Conservation (phyloP, 30 jellyfish, hydroid and myxozoan species). For the Mastigias papua region DNA sequence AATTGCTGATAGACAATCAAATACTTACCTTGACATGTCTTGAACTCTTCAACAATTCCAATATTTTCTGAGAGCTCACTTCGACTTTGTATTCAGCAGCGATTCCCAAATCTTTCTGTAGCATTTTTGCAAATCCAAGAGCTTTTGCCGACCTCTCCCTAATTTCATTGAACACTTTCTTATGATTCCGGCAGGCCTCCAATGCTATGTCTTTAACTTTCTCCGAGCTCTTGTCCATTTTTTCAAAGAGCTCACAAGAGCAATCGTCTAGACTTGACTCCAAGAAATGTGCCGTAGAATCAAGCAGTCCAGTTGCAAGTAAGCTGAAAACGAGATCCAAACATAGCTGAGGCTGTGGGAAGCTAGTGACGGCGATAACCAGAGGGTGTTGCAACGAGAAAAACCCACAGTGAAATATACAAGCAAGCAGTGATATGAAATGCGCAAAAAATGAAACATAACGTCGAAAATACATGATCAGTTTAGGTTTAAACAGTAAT, state of each 20-base stretch:
- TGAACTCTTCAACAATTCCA: conserved; percentile 52
- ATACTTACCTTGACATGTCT: conserved; percentile 76
- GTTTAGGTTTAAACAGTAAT: no score
- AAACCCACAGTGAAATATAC: no score
- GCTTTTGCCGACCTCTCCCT: conserved; percentile 91
- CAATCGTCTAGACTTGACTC: conserved; percentile 86
- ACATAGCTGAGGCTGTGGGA: no score
- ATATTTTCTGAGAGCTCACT: conserved; percentile 55
- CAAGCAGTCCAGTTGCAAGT: conserved; percentile 85
- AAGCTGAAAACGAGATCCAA: no score
- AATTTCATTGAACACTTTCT: conserved; percentile 79
- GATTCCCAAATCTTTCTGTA: conserved; percentile 95
- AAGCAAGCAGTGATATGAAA: no score
- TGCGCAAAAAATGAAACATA: no score
- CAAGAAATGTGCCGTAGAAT: conserved; percentile 88
- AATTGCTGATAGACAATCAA: neutral
- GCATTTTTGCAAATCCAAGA: conserved; percentile 95
- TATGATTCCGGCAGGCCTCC: conserved; percentile 81
- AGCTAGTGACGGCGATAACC: no score
- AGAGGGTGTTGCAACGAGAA: neutral
- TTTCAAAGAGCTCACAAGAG: conserved; percentile 62
- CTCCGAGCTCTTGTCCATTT: conserved; percentile 67
- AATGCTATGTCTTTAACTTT: conserved; percentile 63
- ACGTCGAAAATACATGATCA: no score
- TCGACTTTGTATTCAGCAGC: conserved; percentile 86